These are phyloP conservation scores for Pedionomus torquatus DNA, from an alignment of 2,113 vertebrate genomes.

Conservation along the genomic window DNA sequence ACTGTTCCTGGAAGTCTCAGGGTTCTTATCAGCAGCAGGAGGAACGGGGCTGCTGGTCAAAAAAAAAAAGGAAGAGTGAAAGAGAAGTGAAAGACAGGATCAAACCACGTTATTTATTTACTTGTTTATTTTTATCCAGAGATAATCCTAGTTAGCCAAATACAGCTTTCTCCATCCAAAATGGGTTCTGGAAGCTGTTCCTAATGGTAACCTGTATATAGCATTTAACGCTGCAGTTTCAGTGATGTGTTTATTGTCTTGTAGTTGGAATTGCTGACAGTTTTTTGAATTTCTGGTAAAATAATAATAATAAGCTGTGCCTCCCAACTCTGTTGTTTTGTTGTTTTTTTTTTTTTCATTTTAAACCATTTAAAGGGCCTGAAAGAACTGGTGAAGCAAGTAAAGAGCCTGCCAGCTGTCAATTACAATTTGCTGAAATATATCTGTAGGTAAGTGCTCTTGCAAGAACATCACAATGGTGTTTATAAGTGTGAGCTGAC, in stretches of 20 bases:
- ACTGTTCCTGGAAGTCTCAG: neutral
- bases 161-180: neutral
- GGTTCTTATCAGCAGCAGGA: neutral
- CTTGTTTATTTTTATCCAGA: neutral
- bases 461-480: neutral
- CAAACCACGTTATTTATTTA: neutral
- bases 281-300: neutral
- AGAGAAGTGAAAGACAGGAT: neutral
- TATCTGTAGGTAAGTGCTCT: constrained; percentile 90
- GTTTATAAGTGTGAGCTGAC: neutral
- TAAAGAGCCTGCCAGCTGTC: constrained; percentile 89
- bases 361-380: constrained; percentile 80
- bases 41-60: neutral
- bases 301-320: neutral
- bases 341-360: neutral
- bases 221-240: neutral
- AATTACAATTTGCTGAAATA: constrained; percentile 97
- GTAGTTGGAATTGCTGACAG: neutral
- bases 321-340: too few species aligned
- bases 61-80: neutral
- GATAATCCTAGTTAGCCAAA: neutral
- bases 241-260: neutral
- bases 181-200: neutral
- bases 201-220: neutral
- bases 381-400: constrained; percentile 87